A percentile compares a stretch with the other conserved stretches of the same genome.
Evolutionary conservation across 1,140 invertebrate species (phyloP).

Genomic region (Drosophila chauvacae): DNA sequence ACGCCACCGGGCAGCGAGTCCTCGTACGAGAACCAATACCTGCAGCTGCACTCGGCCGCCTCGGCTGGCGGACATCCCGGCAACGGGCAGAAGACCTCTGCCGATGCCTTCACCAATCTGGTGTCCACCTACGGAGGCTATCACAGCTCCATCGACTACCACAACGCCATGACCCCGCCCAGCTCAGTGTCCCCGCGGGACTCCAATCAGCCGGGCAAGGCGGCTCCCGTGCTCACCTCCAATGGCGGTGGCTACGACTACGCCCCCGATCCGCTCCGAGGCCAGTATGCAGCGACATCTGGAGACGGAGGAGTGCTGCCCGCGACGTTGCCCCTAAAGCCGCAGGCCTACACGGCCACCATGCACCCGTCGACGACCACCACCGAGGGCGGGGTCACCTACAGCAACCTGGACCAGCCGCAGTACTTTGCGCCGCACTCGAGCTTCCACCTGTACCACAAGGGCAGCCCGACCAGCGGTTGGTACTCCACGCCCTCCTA

Average conservation of each 20-base stretch:
- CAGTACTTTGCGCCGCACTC: conserved; percentile 93
- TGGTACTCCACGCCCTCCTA: conserved; percentile 93
- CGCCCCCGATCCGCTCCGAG: conserved; percentile 63
- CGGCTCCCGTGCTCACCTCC: conserved; percentile 88
- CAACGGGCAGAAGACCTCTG: conserved; percentile 78
- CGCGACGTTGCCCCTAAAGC: conserved; percentile 93
- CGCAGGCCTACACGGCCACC: conserved; percentile 92
- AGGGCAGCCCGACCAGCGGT: conserved; percentile 86
- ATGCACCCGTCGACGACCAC: conserved; percentile 75
- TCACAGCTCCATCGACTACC: conserved; percentile 89
- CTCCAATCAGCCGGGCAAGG: conserved; percentile 85
- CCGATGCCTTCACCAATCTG: conserved; percentile 87
- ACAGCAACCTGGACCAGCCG: conserved; percentile 89
- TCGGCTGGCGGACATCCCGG: conserved; percentile 66
- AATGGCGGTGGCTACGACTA: conserved; percentile 80
- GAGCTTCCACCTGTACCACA: conserved; percentile 95
- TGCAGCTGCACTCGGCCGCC: conserved; percentile 87
- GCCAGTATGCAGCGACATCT: conserved; percentile 73
- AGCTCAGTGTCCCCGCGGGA: conserved; percentile 97
- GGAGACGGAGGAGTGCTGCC: conserved; percentile 83
- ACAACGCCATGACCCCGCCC: conserved; percentile 97
- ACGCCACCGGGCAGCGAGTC: conserved; percentile 94
- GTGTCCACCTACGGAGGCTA: conserved; percentile 89
- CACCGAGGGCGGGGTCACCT: conserved; percentile 87
- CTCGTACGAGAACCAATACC: conserved; percentile 90